Evolutionary conservation across 2,113 vertebrate species (phyloP).

Genomic region (Gallinago media): DNA sequence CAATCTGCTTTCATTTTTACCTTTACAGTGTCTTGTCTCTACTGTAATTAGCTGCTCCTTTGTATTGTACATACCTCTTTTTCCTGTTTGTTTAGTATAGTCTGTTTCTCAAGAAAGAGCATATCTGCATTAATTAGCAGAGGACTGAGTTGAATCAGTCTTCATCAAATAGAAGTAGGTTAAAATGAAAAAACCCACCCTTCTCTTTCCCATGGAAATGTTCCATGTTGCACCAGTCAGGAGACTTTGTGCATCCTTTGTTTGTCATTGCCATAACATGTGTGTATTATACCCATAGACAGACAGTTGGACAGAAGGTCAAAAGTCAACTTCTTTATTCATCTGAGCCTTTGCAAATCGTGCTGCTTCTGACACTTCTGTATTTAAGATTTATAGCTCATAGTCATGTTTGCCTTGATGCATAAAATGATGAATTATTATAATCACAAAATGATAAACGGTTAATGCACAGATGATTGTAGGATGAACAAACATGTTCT

Average conservation of each 20-base stretch:
- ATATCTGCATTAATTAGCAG: background rate
- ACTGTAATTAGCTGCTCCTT: background rate
- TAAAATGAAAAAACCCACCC: background rate
- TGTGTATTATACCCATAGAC: background rate
- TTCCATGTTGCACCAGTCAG: rapidly evolving
- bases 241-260: background rate
- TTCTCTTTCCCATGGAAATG: background rate
- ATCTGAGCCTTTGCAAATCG: background rate
- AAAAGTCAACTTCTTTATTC: background rate
- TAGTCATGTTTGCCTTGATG: background rate
- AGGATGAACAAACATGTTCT: background rate
- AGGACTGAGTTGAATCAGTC: background rate
- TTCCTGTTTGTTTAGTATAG: background rate
- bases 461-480: background rate
- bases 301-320: background rate
- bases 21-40: background rate
- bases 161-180: background rate
- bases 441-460: background rate
- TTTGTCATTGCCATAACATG: background rate
- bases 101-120: background rate
- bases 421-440: background rate
- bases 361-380: background rate
- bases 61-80: background rate
- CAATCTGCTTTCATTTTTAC: background rate
- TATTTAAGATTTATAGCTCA: background rate